Evolutionary conservation across 2,797 vertebrate species (phyloP), one percentile per base, ranked within the genome.

Genomic region (Molossus molossus): DNA sequence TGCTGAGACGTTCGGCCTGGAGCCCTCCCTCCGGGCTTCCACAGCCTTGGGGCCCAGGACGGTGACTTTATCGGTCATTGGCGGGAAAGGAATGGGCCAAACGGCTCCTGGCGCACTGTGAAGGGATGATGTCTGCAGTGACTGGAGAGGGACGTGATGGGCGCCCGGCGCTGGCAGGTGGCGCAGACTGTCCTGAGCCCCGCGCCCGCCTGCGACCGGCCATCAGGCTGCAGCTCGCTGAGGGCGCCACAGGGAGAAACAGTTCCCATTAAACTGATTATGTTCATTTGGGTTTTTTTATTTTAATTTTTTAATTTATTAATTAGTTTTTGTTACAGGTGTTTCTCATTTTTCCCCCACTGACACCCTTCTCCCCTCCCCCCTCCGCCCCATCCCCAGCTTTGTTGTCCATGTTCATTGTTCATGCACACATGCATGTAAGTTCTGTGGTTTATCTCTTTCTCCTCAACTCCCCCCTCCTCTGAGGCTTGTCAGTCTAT

Each of bases 151-250:
- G 29, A 27, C 0, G 48, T 8, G 33, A 6, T 0, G 25, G 10
- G 45, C n/a, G 9, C 40, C 45, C 6, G 1, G 29, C 21, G 5
- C 27, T 2, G 3, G 27, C 23, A 10, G 23, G 0, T 0, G 9
- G 10, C 17, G 0, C 0, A 1, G 1, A 15, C 53, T 5, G 25
- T 58, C 0, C 0, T 3, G 1, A 58, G n/a, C 9, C 1, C 13
- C 0, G 0, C 12, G 0, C 1, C 5, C 4, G 3, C 5, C 4
- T 45, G 40, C 60, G 50, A 7, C 2, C 0, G 1, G 48, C 15
- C 1, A 0, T 3, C 3, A 33, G 6, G 9, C 37, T 6, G 0
- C 0, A 1, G 23, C 53, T 10, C 17, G 10, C 50, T 0, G 9
- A 53, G 10, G 80, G 3, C 45, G 27, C n/a, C 64, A 10, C 1